phyloP scores from a whole-genome alignment of 1,140 invertebrate species.

The Thalassaphorura encarpata region DNA sequence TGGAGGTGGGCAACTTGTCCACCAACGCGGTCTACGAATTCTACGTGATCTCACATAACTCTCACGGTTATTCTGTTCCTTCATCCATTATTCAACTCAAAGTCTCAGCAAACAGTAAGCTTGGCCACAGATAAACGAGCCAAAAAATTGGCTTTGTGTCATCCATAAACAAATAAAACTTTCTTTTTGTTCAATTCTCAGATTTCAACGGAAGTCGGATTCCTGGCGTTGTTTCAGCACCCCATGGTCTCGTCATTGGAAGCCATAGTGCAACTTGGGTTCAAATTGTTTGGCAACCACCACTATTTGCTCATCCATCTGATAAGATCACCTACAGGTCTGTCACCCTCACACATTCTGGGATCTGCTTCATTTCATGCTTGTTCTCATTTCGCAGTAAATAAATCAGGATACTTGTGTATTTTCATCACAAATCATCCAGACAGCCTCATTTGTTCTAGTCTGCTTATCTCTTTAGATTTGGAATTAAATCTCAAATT shows the following conservation, averaged over 20 bases:
- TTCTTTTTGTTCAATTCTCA: slow-evolving; percentile 23
- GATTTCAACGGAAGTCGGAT: slow-evolving; percentile 38
- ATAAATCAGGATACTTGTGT: too few species aligned
- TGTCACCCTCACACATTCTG: slow-evolving; percentile 33
- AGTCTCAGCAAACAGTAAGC: slow-evolving; percentile 46
- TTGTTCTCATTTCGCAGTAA: too few species aligned
- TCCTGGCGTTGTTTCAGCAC: slow-evolving; percentile 58
- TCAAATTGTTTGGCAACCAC: slow-evolving; percentile 66
- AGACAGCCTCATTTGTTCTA: too few species aligned
- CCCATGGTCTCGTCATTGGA: slow-evolving; percentile 62
- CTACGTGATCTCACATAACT: slow-evolving; percentile 61
- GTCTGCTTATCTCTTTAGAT: neutral
- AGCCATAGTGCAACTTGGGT: slow-evolving; percentile 65
- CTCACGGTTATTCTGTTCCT: slow-evolving; percentile 61
- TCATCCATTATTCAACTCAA: slow-evolving; percentile 66
- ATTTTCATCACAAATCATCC: too few species aligned
- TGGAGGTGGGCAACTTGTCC: slow-evolving; percentile 49
- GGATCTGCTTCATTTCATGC: too few species aligned
- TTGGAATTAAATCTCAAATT: neutral
- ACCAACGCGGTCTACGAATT: slow-evolving; percentile 57
- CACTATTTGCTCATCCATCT: slow-evolving; percentile 61
- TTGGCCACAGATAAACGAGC: neutral
- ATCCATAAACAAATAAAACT: slow-evolving; percentile 15
- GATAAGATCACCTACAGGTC: slow-evolving; percentile 63
- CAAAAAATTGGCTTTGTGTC: too few species aligned